These are phyloP conservation scores for Danio tinwini DNA, from an alignment of 2,797 vertebrate genomes.

Conservation along the genomic window DNA sequence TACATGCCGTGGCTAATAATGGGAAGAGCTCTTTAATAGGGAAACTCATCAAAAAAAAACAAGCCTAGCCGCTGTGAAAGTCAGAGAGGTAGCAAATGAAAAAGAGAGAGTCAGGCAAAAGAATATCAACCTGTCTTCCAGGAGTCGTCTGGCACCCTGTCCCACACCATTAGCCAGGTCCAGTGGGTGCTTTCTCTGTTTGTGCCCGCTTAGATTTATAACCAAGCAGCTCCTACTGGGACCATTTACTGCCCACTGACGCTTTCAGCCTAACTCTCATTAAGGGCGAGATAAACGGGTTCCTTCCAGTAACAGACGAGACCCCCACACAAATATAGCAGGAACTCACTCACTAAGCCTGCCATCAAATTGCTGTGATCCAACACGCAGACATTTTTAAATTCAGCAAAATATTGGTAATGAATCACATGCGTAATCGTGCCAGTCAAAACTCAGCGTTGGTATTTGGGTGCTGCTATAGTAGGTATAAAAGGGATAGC, in stretches of 20 bases:
- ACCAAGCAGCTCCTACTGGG: constrained; percentile 74
- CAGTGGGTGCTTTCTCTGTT: constrained; percentile 67
- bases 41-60: constrained; percentile 79
- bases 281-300: constrained; percentile 77
- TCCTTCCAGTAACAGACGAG: constrained; percentile 53
- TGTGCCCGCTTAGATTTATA: constrained; percentile 77
- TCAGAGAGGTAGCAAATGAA: constrained; percentile 58
- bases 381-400: neutral
- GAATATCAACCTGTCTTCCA: constrained; percentile 71
- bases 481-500: too few relatives aligned
- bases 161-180: constrained; percentile 79
- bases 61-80: constrained; percentile 63
- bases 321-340: neutral
- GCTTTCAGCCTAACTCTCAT: constrained; percentile 79
- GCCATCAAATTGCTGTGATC: neutral
- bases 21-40: constrained; percentile 81
- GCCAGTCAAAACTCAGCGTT: neutral
- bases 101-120: constrained; percentile 61
- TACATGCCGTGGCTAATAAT: constrained; percentile 82
- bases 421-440: neutral
- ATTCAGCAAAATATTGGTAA: neutral
- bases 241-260: constrained; percentile 80
- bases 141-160: constrained; percentile 76
- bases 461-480: neutral
- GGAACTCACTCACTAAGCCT: neutral